Evolutionary conservation across 2,797 vertebrate species (phyloP).

Genomic region (Phalanger gymnotis): DNA sequence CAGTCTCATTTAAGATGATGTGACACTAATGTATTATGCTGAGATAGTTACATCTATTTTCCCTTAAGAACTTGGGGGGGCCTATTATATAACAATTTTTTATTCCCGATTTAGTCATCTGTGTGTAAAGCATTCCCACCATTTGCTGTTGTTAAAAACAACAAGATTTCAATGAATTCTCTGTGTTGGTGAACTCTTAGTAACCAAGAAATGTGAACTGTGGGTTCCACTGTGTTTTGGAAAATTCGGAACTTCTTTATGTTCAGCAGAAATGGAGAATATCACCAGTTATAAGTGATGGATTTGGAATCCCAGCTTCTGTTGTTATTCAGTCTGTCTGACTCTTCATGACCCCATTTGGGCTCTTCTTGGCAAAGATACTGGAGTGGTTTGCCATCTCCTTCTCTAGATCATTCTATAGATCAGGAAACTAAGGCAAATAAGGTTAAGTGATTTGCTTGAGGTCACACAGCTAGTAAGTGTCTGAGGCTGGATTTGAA

Average conservation of each 20-base stretch:
- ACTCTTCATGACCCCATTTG: background rate
- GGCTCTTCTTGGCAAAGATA: background rate
- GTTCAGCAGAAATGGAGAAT: background rate
- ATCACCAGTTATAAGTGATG: background rate
- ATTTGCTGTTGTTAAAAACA: background rate
- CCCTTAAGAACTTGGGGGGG: background rate
- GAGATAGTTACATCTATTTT: background rate
- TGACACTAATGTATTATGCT: background rate
- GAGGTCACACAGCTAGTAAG: background rate
- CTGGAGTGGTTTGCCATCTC: background rate
- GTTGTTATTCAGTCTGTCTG: background rate
- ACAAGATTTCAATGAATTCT: background rate
- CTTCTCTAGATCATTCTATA: background rate
- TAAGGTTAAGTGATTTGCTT: background rate
- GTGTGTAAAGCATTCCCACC: conserved; percentile 19
- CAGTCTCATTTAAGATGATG: background rate
- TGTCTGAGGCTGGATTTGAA: background rate
- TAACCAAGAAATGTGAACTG: background rate
- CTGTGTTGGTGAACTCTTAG: background rate
- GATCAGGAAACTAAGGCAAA: background rate
- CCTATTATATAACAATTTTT: conserved; percentile 21
- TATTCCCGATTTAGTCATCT: background rate
- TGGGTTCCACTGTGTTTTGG: background rate
- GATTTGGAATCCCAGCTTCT: background rate
- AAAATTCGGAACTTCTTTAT: background rate